Evolutionary conservation across 2,888 invertebrate genomes (phyloP).

Genomic region (Mantis religiosa): DNA sequence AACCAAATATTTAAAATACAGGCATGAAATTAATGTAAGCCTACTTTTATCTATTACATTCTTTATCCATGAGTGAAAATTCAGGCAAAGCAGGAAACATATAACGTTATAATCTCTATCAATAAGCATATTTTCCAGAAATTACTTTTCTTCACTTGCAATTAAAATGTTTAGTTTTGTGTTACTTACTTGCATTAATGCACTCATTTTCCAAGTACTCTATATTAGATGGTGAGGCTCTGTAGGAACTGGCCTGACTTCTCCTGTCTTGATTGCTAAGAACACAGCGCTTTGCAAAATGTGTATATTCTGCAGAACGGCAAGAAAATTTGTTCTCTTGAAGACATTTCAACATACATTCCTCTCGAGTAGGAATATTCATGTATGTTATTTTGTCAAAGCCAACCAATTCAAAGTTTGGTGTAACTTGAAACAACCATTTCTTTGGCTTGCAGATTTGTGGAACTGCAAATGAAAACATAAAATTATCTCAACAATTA

Average conservation of each 20-base stretch:
- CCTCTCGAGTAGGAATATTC: constrained; percentile 57
- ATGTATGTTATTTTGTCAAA: constrained; percentile 59
- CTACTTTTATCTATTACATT: no score
- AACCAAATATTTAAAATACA: no score
- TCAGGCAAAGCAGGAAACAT: background rate
- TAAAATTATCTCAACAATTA: background rate
- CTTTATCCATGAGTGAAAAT: background rate
- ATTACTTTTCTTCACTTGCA: constrained; percentile 21
- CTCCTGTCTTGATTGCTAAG: constrained; percentile 70
- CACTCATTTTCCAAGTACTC: constrained; percentile 85
- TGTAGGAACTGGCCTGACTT: constrained; percentile 70
- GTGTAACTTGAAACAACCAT: constrained; percentile 74
- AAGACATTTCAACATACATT: constrained; percentile 64
- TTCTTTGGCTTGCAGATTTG: constrained; percentile 54
- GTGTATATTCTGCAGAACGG: constrained; percentile 52
- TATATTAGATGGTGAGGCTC: constrained; percentile 65
- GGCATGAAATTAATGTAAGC: no score
- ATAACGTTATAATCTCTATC: no score
- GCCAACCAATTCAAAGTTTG: constrained; percentile 69
- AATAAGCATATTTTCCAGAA: background rate
- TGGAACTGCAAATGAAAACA: constrained; percentile 46
- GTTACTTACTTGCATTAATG: constrained; percentile 56
- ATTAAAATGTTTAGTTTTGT: background rate
- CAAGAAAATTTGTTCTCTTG: constrained; percentile 52
- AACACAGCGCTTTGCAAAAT: constrained; percentile 50